Conservation (phyloP, 1,140 invertebrate species). For the Trichogramma pretiosum region DNA sequence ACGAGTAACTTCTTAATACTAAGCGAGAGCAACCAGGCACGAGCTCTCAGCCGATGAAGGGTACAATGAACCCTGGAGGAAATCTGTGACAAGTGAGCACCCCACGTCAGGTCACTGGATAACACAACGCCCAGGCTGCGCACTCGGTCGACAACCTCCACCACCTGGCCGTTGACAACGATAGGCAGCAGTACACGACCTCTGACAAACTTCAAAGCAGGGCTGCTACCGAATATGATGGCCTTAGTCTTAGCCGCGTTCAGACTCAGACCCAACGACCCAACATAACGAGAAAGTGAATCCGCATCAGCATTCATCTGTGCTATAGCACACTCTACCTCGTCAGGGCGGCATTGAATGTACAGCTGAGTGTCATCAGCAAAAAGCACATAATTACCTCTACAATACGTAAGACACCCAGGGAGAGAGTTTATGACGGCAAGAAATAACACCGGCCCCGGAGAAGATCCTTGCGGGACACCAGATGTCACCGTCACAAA, state of each 20-base stretch:
- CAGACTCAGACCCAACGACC: not conserved
- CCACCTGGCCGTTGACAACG: not conserved
- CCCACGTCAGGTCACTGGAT: not conserved
- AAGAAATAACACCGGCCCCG: too few relatives aligned
- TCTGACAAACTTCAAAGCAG: not conserved
- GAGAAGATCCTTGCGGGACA: not conserved
- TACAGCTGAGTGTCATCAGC: too few relatives aligned
- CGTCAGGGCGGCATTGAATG: too few relatives aligned
- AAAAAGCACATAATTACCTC: too few relatives aligned
- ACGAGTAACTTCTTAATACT: not conserved
- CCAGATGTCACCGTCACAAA: not conserved
- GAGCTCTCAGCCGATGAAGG: not conserved
- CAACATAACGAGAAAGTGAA: not conserved
- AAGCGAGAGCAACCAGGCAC: not conserved
- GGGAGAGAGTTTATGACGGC: too few relatives aligned
- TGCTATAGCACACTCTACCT: too few relatives aligned
- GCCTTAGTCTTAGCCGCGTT: not conserved
- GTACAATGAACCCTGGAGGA: not conserved
- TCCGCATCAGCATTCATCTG: too few relatives aligned
- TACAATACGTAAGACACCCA: too few relatives aligned
- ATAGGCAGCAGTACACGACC: not conserved
- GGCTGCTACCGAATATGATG: too few relatives aligned
- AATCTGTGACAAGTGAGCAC: not conserved
- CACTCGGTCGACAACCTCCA: not conserved
- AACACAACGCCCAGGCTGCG: not conserved